Base-by-base conservation (phyloP, 2,888 invertebrate species). In the Drosophila histrio region DNA sequence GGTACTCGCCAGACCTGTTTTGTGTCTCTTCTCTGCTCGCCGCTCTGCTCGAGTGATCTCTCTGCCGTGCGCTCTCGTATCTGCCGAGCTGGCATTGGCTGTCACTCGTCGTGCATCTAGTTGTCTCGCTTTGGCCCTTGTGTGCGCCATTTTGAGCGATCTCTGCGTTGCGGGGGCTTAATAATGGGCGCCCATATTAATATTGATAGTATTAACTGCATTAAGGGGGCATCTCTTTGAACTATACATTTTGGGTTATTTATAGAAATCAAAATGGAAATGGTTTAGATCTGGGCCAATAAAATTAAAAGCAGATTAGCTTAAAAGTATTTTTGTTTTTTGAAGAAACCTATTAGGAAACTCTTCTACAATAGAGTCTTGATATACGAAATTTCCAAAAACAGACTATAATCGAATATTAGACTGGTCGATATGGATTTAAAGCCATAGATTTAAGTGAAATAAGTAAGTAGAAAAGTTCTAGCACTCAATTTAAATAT, bases 1-100 rank as follows among this genome's bases (percentile, higher is more conserved):
- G 86, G 86, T 85, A 87, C 81, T 64, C 47, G 65, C 39, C 11
- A 60, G 63, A 82, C 86, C 79, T 60, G 81, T 84, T 84, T 71
- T 13, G 6, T 71, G 41, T 13, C 15, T 32, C 76, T 50, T 60
- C 56, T 28, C 26, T 24, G 6, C 17, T 22, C 30, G 11, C 15
- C 6, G 22, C 49, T 47, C 47, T 46, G 7, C 22, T 19, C n/a
- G 28, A 38, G 13, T 52, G 38, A 26, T 19, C 41, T 13, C 28
- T 39, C 9, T 21, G 47, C 58, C 36, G 58, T 52, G 49, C 52
- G 59, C 77, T 67, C 61, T 44, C 47, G 46, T 28, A 50, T 28
- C 69, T 68, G 60, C 74, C 21, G 26, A 6, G 34, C 66, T 46
- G 34, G 46, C 69, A 83, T 83, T 83, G 82, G 82, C 32, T 47